Conservation (phyloP, 1,140 invertebrate genomes). For the Epicauta chinensis region DNA sequence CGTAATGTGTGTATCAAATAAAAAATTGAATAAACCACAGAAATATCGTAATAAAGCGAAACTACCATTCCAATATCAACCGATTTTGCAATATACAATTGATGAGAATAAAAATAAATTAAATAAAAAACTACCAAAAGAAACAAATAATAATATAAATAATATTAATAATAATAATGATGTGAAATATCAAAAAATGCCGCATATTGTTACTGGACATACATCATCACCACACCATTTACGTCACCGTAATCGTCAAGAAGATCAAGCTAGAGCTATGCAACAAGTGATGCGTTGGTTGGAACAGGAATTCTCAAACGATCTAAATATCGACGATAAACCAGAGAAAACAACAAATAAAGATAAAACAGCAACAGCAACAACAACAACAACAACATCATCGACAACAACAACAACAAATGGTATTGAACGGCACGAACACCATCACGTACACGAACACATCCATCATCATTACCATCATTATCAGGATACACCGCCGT, state of each 20-base stretch:
- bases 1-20: conserved; percentile 28
- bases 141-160: neutral
- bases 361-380: conserved; percentile 29
- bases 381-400: too few relatives aligned
- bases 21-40: conserved; percentile 16
- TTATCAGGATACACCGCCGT: conserved; percentile 48
- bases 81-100: conserved; percentile 44
- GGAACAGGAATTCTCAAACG: conserved; percentile 45
- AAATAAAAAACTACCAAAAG: conserved; percentile 11
- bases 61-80: conserved; percentile 42
- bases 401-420: conserved; percentile 23
- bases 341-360: conserved; percentile 18
- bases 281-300: conserved; percentile 56
- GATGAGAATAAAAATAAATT: conserved; percentile 18
- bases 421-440: conserved; percentile 49
- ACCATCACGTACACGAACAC: conserved; percentile 72
- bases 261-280: conserved; percentile 65
- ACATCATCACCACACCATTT: conserved; percentile 50
- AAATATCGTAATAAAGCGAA: conserved; percentile 39
- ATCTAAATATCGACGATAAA: conserved; percentile 24
- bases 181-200: conserved; percentile 22
- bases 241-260: conserved; percentile 59
- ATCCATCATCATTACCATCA: conserved; percentile 82
- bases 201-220: conserved; percentile 29
- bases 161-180: conserved; percentile 15